Evolutionary conservation across 2,888 invertebrate species (phyloP), one percentile per base, ranked within the genome.

Genomic region (Cyclophora albipunctata): DNA sequence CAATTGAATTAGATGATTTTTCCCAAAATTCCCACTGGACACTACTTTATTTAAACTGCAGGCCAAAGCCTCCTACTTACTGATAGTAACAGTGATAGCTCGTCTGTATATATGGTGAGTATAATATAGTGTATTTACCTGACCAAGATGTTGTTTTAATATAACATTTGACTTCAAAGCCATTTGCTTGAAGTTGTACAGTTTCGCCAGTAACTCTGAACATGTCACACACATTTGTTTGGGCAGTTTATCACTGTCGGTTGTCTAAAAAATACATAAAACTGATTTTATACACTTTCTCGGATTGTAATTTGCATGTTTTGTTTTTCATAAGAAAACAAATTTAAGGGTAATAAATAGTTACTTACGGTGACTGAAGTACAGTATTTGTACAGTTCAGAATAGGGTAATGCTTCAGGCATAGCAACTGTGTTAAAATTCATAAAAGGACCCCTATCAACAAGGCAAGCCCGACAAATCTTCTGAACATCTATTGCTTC

Each of bases 121-220:
- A 20, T 2, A 20, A 20, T 20, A 20, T 20, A 20, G 37, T 37
- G 5, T 37, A 37, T 50, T 59, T 63, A 75, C 77, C 72, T 77
- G 57, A 64, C 65, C 42, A 68, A 62, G 53, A 70, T 85, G 82
- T 51, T 84, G 79, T 59, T 78, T 80, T 47, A 89, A 62, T 62
- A 86, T 74, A n/a, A 65, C 66, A 70, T 89, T 79, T 1, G 88
- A 87, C 45, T 79, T 73, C 7, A 84, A 67, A 44, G 82, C 83
- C 45, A 81, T 73, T 73, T 88, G 85, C 66, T 89, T 89, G 60
- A 89, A 89, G 54, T 75, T 78, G 64, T 85, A 88, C 20, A 84
- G 58, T 50, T 84, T 84, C 59, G 85, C 83, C 34, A 89, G 57
- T 35, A 81, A 67, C 42, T 86, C 84, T 7, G 82, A 57, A 64